Evolutionary conservation across 2,797 vertebrate genomes (phyloP), one percentile per base, ranked within the genome.

Genomic region (Gambusia yucatana): DNA sequence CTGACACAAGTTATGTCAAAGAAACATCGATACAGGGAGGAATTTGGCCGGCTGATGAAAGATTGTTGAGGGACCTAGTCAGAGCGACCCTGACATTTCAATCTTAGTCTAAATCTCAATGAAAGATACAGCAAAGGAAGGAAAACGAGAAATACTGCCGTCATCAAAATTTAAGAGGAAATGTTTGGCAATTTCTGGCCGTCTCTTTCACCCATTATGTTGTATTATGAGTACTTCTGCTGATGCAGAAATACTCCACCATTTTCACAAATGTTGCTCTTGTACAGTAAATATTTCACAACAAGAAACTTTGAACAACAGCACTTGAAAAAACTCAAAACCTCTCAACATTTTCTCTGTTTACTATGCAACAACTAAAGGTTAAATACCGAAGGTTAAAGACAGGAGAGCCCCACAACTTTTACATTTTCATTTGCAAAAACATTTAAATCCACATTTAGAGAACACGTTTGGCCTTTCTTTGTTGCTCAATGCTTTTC

Each of bases 391-490:
- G 13, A 14, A 46, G 50, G 6, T 8, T 22, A 57, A 28, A 57
- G 13, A 28, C 11, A 30, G 4, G n/a, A 28, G n/a, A 59, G n/a
- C n/a, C n/a, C 55, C n/a, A 59, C 10, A 13, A 13, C 11, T 30
- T 57, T 59, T 28, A 13, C 55, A 59, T 59, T 59, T 30, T 59
- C 11, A 59, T 59, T n/a, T 59, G 55, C 55, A 59, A 14, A 59
- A 30, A 59, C 25, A 13, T 28, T 59, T 2, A 28, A 5, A 30
- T 30, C n/a, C n/a, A 59, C 55, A 1, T 13, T 30, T 28, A 59
- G 4, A 59, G 55, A 30, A 28, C n/a, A 6, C 25, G 33, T 71
- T 73, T 78, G 78, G 63, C 79, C 77, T 73, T 63, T 71, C 67
- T 72, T 59, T 70, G 55, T 77, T 36, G 16, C 22, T 41, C 11